Conservation (phyloP, 2,888 invertebrate species). For the Antheraea yamamai region DNA sequence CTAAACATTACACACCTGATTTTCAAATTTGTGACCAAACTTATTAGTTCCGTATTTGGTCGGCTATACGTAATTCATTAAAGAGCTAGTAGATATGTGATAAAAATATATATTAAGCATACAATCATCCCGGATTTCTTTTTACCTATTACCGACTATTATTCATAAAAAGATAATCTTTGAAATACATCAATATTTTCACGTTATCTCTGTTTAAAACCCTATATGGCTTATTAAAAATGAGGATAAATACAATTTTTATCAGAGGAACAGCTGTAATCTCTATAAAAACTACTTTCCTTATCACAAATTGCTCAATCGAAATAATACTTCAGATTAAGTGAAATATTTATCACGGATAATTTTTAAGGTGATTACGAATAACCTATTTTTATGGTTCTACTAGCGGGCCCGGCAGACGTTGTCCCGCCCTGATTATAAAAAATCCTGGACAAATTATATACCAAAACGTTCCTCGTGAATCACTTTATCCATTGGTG, state of each 20-base stretch:
- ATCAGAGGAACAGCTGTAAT: background rate
- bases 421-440: no score
- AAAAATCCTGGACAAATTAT: no score
- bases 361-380: slow-evolving; percentile 8
- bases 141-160: background rate
- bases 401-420: no score
- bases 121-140: background rate
- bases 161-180: background rate
- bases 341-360: slow-evolving; percentile 10
- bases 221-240: background rate
- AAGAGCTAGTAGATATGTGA: background rate
- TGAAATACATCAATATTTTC: background rate
- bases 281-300: background rate
- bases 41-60: background rate
- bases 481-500: no score
- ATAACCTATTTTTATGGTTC: slow-evolving; percentile 3
- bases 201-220: background rate
- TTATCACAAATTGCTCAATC: slow-evolving; percentile 10
- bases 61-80: background rate
- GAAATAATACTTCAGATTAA: slow-evolving; percentile 6
- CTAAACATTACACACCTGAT: background rate
- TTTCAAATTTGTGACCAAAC: background rate
- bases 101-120: background rate
- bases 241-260: background rate
- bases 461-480: no score